These are phyloP conservation scores for Pristionchus entomophagus DNA, from an alignment of 2,888 invertebrate species.

Conservation along the genomic window DNA sequence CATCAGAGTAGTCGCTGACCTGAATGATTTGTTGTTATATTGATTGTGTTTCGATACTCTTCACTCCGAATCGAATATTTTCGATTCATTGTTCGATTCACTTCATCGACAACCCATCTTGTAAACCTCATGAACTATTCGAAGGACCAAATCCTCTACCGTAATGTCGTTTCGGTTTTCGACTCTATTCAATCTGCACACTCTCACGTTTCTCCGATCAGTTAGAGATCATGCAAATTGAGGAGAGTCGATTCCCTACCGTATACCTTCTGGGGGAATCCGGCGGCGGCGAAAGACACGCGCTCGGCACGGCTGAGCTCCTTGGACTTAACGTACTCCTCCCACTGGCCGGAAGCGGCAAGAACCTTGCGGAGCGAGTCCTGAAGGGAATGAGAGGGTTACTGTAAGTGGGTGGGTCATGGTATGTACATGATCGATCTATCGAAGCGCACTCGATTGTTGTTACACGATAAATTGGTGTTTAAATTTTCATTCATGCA, in stretches of 20 bases:
- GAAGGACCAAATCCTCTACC: not conserved
- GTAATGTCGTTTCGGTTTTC: no score
- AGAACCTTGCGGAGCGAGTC: constrained; percentile 22
- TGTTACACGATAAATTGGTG: no score
- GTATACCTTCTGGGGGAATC: constrained; percentile 41
- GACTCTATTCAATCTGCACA: no score
- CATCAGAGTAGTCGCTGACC: constrained; percentile 45
- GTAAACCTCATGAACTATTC: no score
- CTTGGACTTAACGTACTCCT: not conserved
- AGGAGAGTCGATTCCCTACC: no score
- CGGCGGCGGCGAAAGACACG: not conserved
- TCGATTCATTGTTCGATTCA: no score
- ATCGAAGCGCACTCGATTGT: not conserved
- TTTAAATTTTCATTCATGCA: not conserved
- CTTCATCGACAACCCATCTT: no score
- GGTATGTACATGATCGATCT: not conserved
- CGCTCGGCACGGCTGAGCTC: not conserved
- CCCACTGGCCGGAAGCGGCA: not conserved
- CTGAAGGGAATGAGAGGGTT: not conserved
- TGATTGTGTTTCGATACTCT: not conserved
- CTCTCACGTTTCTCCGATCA: no score
- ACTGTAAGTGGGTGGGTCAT: not conserved
- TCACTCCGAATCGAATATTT: no score
- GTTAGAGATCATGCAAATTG: no score
- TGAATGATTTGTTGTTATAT: not conserved